Percentiles rank a stretch among this genome's conserved stretches.
Conservation (phyloP, 2,113 vertebrate genomes). For the Pseudorectes ferrugineus region DNA sequence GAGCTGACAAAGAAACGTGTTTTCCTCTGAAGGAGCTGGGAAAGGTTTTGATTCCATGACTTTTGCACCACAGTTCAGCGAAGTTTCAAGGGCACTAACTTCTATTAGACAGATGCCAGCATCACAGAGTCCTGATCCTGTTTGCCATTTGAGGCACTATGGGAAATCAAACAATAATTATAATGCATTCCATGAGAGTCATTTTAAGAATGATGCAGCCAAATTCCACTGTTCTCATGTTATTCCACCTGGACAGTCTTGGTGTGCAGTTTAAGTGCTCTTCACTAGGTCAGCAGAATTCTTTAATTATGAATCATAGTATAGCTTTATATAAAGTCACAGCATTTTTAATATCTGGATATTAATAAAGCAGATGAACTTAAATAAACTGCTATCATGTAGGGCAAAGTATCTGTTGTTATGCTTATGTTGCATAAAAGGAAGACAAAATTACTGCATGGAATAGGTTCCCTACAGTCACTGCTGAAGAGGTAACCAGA, state of each 20-base stretch:
- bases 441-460: slow-evolving; percentile 30
- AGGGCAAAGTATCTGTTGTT: background rate
- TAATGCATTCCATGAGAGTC: background rate
- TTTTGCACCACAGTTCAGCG: background rate
- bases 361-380: background rate
- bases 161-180: background rate
- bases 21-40: background rate
- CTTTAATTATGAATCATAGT: background rate
- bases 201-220: background rate
- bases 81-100: background rate
- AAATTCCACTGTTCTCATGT: background rate
- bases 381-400: background rate
- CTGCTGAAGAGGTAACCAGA: background rate
- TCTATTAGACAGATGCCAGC: background rate
- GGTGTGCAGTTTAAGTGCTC: background rate
- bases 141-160: background rate
- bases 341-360: background rate
- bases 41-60: background rate
- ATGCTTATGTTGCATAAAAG: background rate
- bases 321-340: background rate
- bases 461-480: background rate
- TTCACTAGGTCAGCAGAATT: background rate
- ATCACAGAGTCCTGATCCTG: background rate
- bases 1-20: background rate
- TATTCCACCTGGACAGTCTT: background rate